These are phyloP conservation scores for Chaetodon auriga DNA, from an alignment of 2,113 vertebrate genomes.

Conservation along the genomic window DNA sequence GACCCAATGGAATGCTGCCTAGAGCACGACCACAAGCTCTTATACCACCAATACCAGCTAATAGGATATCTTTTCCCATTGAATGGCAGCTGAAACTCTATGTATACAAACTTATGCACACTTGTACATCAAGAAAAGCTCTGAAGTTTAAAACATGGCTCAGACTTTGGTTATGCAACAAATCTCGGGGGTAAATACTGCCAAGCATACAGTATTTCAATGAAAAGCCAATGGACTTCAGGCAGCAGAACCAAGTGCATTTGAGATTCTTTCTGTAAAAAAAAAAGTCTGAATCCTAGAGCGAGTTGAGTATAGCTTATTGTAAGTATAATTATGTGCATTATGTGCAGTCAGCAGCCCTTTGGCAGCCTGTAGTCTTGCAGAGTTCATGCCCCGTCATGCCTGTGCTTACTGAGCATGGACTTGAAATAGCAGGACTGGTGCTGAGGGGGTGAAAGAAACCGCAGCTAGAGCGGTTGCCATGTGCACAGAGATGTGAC, in stretches of 20 bases:
- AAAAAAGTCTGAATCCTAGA: conserved; percentile 33
- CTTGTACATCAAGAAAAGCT: neutral
- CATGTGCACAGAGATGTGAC: conserved; percentile 72
- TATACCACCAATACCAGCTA: conserved; percentile 61
- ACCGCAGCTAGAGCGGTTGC: conserved; percentile 65
- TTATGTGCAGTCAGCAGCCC: conserved; percentile 70
- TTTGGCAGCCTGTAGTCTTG: conserved; percentile 65
- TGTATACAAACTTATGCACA: neutral
- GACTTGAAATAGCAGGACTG: conserved; percentile 77
- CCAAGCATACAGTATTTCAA: neutral
- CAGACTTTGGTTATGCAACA: conserved; percentile 27
- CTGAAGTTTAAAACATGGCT: conserved; percentile 1
- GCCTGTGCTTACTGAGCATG: conserved; percentile 78
- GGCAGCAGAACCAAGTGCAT: neutral
- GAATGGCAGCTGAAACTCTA: conserved; percentile 19
- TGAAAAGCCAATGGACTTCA: neutral
- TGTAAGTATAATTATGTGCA: conserved; percentile 67
- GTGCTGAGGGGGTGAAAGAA: conserved; percentile 47
- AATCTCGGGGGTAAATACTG: conserved; percentile 1
- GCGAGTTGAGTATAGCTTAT: conserved; percentile 49
- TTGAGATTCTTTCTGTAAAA: neutral
- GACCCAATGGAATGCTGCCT: conserved; percentile 81
- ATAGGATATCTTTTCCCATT: conserved; percentile 38
- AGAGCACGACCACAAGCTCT: conserved; percentile 68
- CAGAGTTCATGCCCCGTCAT: conserved; percentile 80